These are phyloP conservation scores for Atrina japonica DNA, from an alignment of 2,888 invertebrate species.

Conservation along the genomic window DNA sequence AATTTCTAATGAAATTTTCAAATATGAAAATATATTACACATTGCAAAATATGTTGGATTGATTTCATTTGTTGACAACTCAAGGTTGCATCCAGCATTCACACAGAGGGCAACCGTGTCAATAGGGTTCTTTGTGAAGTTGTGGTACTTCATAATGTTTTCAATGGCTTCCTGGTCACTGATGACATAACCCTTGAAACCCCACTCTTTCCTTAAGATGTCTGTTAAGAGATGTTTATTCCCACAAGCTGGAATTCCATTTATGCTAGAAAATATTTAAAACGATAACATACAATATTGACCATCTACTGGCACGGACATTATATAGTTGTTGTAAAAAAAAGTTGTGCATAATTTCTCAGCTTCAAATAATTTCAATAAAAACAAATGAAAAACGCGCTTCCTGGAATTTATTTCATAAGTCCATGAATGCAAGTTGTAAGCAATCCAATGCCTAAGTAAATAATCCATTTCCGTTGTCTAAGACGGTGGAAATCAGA, in stretches of 20 bases:
- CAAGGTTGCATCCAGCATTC: constrained; percentile 69
- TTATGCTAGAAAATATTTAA: constrained; percentile 50
- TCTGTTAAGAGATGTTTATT: constrained; percentile 54
- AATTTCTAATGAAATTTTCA: too few relatives aligned
- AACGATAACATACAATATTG: neutral
- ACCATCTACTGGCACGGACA: neutral
- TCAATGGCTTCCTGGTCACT: constrained; percentile 60
- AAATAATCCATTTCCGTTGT: too few relatives aligned
- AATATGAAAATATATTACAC: constrained; percentile 27
- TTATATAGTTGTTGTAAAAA: neutral
- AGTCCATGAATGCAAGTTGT: too few relatives aligned
- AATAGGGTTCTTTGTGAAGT: constrained; percentile 54
- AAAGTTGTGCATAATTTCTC: too few relatives aligned
- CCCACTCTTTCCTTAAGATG: constrained; percentile 59
- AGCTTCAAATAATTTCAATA: too few relatives aligned
- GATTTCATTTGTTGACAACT: constrained; percentile 46
- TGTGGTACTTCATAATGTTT: constrained; percentile 52
- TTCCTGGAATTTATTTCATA: too few relatives aligned
- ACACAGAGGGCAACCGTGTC: constrained; percentile 59
- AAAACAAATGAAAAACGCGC: too few relatives aligned
- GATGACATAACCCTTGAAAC: constrained; percentile 61
- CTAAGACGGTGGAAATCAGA: too few relatives aligned
- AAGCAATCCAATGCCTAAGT: too few relatives aligned
- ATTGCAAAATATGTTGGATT: constrained; percentile 33
- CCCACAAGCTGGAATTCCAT: constrained; percentile 62